These are phyloP conservation scores for Anastrepha obliqua DNA, from an alignment of 1,140 invertebrate genomes.

Conservation along the genomic window DNA sequence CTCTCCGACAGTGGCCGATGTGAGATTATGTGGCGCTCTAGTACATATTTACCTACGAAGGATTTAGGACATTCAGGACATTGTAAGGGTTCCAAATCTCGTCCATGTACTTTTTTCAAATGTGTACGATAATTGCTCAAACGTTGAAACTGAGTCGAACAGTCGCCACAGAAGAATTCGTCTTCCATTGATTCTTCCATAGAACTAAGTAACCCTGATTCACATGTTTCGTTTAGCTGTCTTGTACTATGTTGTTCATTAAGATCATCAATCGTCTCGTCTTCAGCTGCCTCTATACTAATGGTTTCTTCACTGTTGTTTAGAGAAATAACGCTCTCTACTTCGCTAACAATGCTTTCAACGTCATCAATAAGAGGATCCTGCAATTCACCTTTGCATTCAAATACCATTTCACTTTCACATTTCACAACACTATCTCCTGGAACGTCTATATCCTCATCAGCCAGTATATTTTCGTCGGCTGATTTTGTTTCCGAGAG, in stretches of 20 bases:
- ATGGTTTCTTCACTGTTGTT: not conserved
- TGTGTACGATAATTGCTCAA: not conserved
- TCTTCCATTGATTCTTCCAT: too few relatives aligned
- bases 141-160: not conserved
- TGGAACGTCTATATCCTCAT: not conserved
- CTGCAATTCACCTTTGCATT: not conserved
- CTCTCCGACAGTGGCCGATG: constrained; percentile 60
- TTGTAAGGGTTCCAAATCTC: constrained; percentile 57
- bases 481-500: constrained; percentile 14
- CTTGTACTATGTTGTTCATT: not conserved
- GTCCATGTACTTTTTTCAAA: constrained; percentile 37
- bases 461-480: not conserved
- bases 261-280: not conserved
- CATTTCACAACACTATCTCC: not conserved
- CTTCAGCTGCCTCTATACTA: not conserved
- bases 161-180: constrained; percentile 38
- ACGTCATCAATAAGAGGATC: not conserved
- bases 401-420: not conserved
- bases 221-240: not conserved
- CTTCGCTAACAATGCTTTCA: not conserved
- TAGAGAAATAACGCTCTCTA: not conserved
- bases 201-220: not conserved
- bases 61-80: constrained; percentile 68
- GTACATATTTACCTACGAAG: constrained; percentile 31
- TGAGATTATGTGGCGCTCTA: constrained; percentile 34